Evolutionary conservation across 1,140 invertebrate species (phyloP).

Genomic region (Drosophila ficusphila): DNA sequence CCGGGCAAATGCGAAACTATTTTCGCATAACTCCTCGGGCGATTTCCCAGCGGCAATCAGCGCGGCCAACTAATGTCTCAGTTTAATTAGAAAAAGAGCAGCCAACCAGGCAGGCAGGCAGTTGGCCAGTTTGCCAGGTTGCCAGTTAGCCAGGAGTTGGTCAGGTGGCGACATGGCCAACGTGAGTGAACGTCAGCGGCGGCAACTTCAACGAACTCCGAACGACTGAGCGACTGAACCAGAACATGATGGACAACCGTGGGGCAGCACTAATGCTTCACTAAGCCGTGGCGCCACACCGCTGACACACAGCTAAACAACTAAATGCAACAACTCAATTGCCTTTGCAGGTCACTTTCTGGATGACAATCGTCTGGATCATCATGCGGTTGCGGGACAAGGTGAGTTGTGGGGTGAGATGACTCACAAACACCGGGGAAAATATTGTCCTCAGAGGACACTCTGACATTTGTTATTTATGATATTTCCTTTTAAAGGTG

Average conservation of each 20-base stretch:
- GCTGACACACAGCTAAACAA: constrained; percentile 54
- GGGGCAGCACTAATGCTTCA: constrained; percentile 64
- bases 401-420: constrained; percentile 47
- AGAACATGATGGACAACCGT: constrained; percentile 68
- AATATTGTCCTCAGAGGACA: too few relatives aligned
- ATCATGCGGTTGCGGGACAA: constrained; percentile 75
- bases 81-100: constrained; percentile 70
- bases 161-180: constrained; percentile 56
- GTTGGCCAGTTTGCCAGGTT: background rate
- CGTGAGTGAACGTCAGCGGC: constrained; percentile 69
- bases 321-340: constrained; percentile 77
- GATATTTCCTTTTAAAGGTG: too few relatives aligned
- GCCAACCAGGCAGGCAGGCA: constrained; percentile 8
- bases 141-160: constrained; percentile 27
- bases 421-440: constrained; percentile 12
- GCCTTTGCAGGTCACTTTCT: constrained; percentile 81
- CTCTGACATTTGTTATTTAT: too few relatives aligned
- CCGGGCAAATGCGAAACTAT: constrained; percentile 68
- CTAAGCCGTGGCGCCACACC: constrained; percentile 53
- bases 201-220: constrained; percentile 51
- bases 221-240: constrained; percentile 12
- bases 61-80: constrained; percentile 63
- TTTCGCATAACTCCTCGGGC: constrained; percentile 69
- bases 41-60: constrained; percentile 81
- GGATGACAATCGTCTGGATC: constrained; percentile 83